Conservation (phyloP, 2,797 vertebrate genomes). For the Eulemur rubriventer region DNA sequence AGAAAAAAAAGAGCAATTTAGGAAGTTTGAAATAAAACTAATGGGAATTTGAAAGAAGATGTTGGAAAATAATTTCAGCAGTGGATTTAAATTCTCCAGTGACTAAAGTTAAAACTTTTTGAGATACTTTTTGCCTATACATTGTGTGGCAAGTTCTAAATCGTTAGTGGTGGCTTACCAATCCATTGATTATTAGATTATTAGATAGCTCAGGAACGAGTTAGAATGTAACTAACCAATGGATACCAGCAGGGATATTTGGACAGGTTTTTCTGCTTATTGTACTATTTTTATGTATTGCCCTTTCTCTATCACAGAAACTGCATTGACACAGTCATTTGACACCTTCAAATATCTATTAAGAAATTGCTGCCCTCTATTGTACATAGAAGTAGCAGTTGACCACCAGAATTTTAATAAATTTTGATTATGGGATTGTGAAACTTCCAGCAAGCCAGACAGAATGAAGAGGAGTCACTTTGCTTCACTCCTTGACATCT, state of each 20-base stretch:
- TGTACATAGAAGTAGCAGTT: rapidly evolving
- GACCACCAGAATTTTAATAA: background rate
- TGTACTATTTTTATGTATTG: background rate
- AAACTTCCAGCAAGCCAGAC: background rate
- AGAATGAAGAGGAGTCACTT: background rate
- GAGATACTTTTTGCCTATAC: background rate
- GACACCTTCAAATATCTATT: background rate
- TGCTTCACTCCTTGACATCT: background rate
- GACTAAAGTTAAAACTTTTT: background rate
- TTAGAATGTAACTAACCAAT: background rate
- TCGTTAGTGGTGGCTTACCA: background rate
- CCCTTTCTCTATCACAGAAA: background rate
- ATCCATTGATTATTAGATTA: background rate
- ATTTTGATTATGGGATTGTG: background rate
- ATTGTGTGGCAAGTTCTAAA: background rate
- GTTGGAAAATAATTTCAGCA: background rate
- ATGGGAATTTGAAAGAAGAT: background rate
- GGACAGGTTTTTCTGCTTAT: background rate
- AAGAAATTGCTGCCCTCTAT: background rate
- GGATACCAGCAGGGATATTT: background rate
- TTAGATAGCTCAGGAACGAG: background rate
- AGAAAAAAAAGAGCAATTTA: background rate
- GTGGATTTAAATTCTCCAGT: background rate
- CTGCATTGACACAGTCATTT: background rate
- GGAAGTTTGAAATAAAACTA: conserved; percentile 9